phyloP scores from a whole-genome alignment of 2,797 vertebrate genomes.

The Rhinichthys osculus region DNA sequence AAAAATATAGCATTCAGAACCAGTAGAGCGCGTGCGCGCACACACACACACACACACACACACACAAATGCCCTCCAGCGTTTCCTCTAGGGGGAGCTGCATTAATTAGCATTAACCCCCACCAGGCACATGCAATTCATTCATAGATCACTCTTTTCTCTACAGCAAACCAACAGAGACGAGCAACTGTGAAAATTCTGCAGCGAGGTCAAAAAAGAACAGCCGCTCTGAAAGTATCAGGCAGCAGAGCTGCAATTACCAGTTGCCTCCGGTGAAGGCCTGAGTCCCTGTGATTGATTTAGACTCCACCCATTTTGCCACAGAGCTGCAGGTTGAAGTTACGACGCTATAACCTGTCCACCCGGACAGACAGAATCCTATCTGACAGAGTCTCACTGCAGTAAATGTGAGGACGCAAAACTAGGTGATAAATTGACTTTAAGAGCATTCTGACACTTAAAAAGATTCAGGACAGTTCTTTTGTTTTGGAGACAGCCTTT shows the following conservation, averaged over 20 bases:
- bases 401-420: neutral
- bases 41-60: conserved; percentile 35
- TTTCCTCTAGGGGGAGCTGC: conserved; percentile 44
- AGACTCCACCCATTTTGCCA: conserved; percentile 49
- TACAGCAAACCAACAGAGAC: conserved; percentile 25
- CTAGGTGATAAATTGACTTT: conserved; percentile 30
- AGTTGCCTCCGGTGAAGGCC: conserved; percentile 63
- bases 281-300: conserved; percentile 70
- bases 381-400: neutral
- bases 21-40: neutral
- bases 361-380: neutral
- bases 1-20: conserved; percentile 47
- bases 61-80: conserved; percentile 15
- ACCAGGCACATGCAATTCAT: neutral
- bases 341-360: neutral
- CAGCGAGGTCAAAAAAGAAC: conserved; percentile 34
- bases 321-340: conserved; percentile 2
- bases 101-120: conserved; percentile 44
- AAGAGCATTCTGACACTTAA: conserved; percentile 5
- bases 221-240: conserved; percentile 48
- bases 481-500: conserved; percentile 9
- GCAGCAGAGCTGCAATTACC: conserved; percentile 60
- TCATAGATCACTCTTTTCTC: conserved; percentile 44
- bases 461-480: neutral
- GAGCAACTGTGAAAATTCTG: neutral